Conservation (phyloP, 2,888 invertebrate species). For the Epinotia nisella region DNA sequence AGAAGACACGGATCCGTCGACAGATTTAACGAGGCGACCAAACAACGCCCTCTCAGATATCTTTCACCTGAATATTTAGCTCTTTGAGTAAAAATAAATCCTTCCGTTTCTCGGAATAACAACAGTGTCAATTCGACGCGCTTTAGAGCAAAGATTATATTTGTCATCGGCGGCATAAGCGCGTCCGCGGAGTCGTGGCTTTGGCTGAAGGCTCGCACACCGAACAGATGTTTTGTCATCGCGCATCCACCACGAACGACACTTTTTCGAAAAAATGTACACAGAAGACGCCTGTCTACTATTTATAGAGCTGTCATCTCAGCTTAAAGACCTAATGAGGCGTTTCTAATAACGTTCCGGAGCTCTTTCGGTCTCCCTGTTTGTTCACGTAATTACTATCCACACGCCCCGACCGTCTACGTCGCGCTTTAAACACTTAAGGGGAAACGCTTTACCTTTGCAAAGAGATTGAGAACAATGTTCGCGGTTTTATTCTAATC, state of each 20-base stretch:
- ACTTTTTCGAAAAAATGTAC: slow-evolving; percentile 64
- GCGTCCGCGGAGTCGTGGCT: slow-evolving; percentile 74
- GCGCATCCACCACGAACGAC: slow-evolving; percentile 61
- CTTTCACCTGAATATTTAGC: slow-evolving; percentile 84
- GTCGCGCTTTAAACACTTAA: slow-evolving; percentile 42
- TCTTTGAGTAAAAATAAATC: slow-evolving; percentile 83
- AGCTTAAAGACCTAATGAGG: slow-evolving; percentile 81
- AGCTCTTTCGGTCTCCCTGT: slow-evolving; percentile 71
- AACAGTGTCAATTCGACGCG: slow-evolving; percentile 80
- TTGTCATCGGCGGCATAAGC: slow-evolving; percentile 80
- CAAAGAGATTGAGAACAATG: background rate
- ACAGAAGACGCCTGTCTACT: slow-evolving; percentile 64
- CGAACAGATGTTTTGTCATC: slow-evolving; percentile 78
- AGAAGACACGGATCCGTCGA: slow-evolving; percentile 68
- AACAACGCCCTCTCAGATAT: slow-evolving; percentile 79
- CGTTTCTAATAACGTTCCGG: slow-evolving; percentile 78
- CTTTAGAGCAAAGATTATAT: slow-evolving; percentile 82
- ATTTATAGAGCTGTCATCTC: slow-evolving; percentile 81
- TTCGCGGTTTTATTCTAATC: background rate
- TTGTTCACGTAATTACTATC: slow-evolving; percentile 76
- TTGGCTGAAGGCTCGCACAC: slow-evolving; percentile 62
- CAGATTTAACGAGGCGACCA: slow-evolving; percentile 77
- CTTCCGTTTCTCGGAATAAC: slow-evolving; percentile 80
- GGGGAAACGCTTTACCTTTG: slow-evolving; percentile 39
- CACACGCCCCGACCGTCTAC: slow-evolving; percentile 53